Base-by-base conservation (phyloP, 2,888 invertebrate species). In the Carcina quercana region DNA sequence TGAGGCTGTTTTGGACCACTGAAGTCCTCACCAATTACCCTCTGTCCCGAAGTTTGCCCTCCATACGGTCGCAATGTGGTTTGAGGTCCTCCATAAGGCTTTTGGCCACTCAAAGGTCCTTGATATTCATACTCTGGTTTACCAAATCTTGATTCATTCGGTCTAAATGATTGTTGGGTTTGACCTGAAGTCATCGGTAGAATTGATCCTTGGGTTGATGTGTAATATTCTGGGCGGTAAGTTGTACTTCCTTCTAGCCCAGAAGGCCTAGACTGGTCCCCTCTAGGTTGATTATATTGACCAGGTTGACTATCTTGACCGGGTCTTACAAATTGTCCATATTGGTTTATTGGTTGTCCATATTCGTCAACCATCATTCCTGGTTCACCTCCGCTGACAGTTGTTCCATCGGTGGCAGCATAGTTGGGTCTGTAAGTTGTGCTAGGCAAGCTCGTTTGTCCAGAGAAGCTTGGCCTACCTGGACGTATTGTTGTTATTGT, bases 1-100 rank as follows among this genome's bases (percentile, higher is more conserved):
- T 72, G 76, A 3, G 50, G 48, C 43, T 67, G 70, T 40, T 66
- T 68, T 0, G 78, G 73, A 11, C 78, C 76, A 47, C 52, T 67
- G 27, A 80, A 79, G 22, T 76, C 67, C 65, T 80, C 75, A 2
- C 67, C 69, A 14, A 57, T 50, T 2, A 57, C 32, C 22, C 25
- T 54, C 26, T 47, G 44, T n/a, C 47, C 52, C 10, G 47, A 25
- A 0, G 42, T 30, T 10, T 15, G 13, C 10, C 24, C 30, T n/a
- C 6, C 15, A 21, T 21, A 11, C 2, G 20, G 20, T 15, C 19
- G 32, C 21, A 20, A 20, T 8, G 11, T 8, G 13, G 25, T 28
- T 8, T 8, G 27, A 17, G 5, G 1, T 11, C 5, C 10, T 28
- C 7, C 6, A 28, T 7, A 4, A 2, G 15, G 32, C 26, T 2